These are phyloP conservation scores for Polia nebulosa DNA, from an alignment of 2,888 invertebrate genomes.

Conservation along the genomic window DNA sequence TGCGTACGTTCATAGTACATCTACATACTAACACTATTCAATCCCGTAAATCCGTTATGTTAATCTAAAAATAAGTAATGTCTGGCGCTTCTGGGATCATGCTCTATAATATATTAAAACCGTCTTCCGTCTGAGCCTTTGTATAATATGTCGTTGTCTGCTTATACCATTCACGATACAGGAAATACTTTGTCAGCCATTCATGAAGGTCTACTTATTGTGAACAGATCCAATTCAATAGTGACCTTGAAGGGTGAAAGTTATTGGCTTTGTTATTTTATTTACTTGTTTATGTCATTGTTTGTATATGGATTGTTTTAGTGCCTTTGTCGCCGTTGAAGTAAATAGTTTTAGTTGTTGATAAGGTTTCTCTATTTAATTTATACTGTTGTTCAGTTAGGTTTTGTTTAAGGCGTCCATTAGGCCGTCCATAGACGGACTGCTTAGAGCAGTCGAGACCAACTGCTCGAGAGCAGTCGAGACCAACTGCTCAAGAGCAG, in stretches of 20 bases:
- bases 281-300: conserved; percentile 16
- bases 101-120: not conserved
- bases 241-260: conserved; percentile 53
- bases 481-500: too few relatives aligned
- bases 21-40: too few relatives aligned
- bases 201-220: conserved; percentile 39
- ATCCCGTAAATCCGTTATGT: too few relatives aligned
- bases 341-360: conserved; percentile 20
- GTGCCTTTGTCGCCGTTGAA: conserved; percentile 13
- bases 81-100: too few relatives aligned
- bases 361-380: conserved; percentile 12
- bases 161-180: conserved; percentile 18
- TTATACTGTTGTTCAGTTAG: not conserved
- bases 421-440: too few relatives aligned
- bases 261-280: not conserved
- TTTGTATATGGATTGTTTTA: conserved; percentile 26
- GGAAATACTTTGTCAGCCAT: conserved; percentile 39
- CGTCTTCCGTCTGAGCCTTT: not conserved
- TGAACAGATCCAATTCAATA: conserved; percentile 33
- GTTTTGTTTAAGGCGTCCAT: too few relatives aligned
- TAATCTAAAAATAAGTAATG: too few relatives aligned
- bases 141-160: not conserved
- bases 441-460: too few relatives aligned
- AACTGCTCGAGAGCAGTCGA: too few relatives aligned
- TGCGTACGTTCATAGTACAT: too few relatives aligned